Base-by-base conservation (phyloP, 1,140 invertebrate species). In the Octopus bimaculoides region DNA sequence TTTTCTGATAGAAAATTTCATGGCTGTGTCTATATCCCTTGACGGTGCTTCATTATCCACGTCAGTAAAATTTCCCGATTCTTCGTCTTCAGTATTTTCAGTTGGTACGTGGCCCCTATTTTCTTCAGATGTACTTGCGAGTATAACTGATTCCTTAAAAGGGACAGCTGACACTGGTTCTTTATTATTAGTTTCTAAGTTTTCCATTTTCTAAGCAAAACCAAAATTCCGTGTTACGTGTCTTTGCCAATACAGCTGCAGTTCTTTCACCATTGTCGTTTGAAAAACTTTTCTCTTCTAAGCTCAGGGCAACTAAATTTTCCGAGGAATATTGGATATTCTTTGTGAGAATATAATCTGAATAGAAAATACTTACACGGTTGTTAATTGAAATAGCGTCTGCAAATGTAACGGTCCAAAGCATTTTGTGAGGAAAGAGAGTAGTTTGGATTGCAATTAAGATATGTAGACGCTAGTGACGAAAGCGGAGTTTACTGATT, bases 231-330 rank as follows among this genome's bases (percentile, higher is more conserved):
- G 61, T 66, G n/a, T 10, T 9, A 66, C 61, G 61, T 66, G 61
- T 66, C 61, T 66, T 66, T 66, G 61, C 61, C 61, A 66, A 66
- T 66, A 66, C 61, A 66, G 61, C 61, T n/a, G 61, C 61, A 66
- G n/a, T 66, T 66, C n/a, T 66, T 66, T 66, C 61, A 66, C 61
- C n/a, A 9, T n/a, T 66, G 9, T 66, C 61, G 9, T 66, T 66
- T 9, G 61, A n/a, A n/a, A 66, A 66, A 66, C 61, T n/a, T 66
- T 66, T 66, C 61, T 66, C 61, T 66, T 66, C 61, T 52, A 53
- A 77, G 76, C 26, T 17, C 12, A 54, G 54, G 76, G 54, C 10
- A 66, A n/a, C 61, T 66, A n/a, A 66, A 66, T 66, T 66, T 66
- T 66, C 61, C n/a, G 9, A 10, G 61, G 9, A 9, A 66, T 66